These are phyloP conservation scores for Solen grandis DNA, from an alignment of 1,140 invertebrate genomes.

Conservation along the genomic window DNA sequence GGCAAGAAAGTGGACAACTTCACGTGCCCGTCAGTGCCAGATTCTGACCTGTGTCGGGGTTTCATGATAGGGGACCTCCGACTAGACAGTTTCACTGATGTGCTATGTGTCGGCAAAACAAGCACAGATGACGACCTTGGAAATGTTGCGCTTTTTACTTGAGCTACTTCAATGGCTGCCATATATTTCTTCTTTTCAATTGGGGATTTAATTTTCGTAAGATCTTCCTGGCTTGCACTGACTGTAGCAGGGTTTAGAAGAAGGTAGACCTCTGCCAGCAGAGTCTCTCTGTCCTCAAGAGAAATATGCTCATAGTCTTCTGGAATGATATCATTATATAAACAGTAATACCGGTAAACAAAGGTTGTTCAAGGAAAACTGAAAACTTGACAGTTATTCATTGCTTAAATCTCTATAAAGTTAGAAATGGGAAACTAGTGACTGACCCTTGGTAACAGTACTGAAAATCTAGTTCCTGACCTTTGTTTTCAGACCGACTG, in stretches of 20 bases:
- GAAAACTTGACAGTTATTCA: too few relatives aligned
- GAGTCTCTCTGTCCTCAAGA: constrained; percentile 28
- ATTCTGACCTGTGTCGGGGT: constrained; percentile 45
- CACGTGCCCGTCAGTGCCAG: background rate
- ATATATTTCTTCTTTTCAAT: constrained; percentile 42
- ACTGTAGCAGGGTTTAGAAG: constrained; percentile 29
- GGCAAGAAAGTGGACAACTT: background rate
- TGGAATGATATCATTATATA: too few relatives aligned
- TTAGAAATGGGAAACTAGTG: too few relatives aligned
- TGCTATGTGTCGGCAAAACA: background rate
- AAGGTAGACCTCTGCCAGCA: constrained; percentile 41
- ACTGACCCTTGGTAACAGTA: too few relatives aligned
- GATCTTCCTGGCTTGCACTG: constrained; percentile 42
- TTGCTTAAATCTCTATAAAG: too few relatives aligned
- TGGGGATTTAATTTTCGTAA: constrained; percentile 36
- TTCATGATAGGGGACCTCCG: constrained; percentile 22
- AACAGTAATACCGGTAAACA: too few relatives aligned
- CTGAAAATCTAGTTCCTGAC: too few relatives aligned
- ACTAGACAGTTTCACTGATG: background rate
- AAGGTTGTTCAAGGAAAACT: too few relatives aligned
- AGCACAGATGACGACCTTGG: constrained; percentile 31
- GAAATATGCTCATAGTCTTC: constrained; percentile 52
- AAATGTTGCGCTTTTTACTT: constrained; percentile 30
- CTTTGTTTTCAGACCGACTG: too few relatives aligned
- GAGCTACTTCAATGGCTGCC: constrained; percentile 51